Percentiles rank a stretch among this genome's conserved stretches.
Conservation (phyloP, 1,140 invertebrate genomes). For the Drosophila elegans region DNA sequence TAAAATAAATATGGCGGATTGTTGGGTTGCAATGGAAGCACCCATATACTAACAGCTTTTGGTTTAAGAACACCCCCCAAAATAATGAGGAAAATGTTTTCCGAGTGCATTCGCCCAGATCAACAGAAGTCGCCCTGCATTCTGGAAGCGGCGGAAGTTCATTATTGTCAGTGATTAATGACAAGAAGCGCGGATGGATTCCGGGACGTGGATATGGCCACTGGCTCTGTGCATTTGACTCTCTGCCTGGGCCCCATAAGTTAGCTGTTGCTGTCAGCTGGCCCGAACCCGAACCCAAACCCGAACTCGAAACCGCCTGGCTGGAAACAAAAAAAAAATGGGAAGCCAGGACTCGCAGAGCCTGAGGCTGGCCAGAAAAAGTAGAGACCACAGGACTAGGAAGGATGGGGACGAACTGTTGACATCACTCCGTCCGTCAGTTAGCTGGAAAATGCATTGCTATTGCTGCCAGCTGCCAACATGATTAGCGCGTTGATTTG, state of each 20-base stretch:
- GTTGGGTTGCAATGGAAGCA: no score
- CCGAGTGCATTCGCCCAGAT: slow-evolving; percentile 38
- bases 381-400: slow-evolving; percentile 4
- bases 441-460: slow-evolving; percentile 57
- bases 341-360: slow-evolving; percentile 6
- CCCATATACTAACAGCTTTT: no score
- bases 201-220: background rate
- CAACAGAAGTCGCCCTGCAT: slow-evolving; percentile 35
- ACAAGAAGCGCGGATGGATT: slow-evolving; percentile 43
- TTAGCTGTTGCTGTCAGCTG: slow-evolving; percentile 67
- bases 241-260: slow-evolving; percentile 62
- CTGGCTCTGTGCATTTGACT: slow-evolving; percentile 7
- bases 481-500: slow-evolving; percentile 80
- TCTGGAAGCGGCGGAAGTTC: slow-evolving; percentile 79
- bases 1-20: no score
- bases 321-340: slow-evolving; percentile 15
- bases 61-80: background rate
- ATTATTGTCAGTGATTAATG: slow-evolving; percentile 85
- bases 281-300: slow-evolving; percentile 16
- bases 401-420: slow-evolving; percentile 38
- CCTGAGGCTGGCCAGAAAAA: background rate
- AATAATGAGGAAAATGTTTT: slow-evolving; percentile 1
- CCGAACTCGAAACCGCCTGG: background rate
- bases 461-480: slow-evolving; percentile 50
- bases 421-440: slow-evolving; percentile 63